Evolutionary conservation across 2,888 invertebrate genomes (phyloP).

Genomic region (Alloplasta piceator): DNA sequence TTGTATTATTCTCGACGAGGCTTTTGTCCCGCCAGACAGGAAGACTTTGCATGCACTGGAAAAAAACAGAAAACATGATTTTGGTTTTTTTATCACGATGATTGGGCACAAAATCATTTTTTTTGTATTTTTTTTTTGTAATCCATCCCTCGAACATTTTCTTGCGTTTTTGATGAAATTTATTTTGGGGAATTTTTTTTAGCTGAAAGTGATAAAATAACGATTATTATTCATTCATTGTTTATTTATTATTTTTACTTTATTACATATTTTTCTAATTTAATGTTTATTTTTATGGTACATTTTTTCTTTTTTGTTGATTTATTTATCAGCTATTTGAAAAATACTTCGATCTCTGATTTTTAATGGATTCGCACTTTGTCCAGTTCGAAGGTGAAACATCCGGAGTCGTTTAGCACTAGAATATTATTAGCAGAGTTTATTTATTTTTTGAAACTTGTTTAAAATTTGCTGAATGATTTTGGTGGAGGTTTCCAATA

Average conservation of each 20-base stretch:
- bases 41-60: not conserved
- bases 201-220: not conserved
- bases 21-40: constrained; percentile 8
- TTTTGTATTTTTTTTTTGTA: no score
- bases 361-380: constrained; percentile 45
- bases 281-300: no score
- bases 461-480: no score
- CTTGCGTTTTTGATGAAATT: not conserved
- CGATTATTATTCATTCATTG: not conserved
- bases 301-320: not conserved
- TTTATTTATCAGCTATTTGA: not conserved
- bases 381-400: constrained; percentile 49
- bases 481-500: no score
- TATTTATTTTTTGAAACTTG: no score
- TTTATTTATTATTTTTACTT: not conserved
- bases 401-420: no score
- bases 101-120: not conserved
- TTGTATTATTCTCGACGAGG: not conserved
- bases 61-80: not conserved
- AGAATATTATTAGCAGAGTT: no score
- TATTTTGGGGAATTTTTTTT: not conserved
- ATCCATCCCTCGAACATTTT: not conserved
- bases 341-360: constrained; percentile 9
- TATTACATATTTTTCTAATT: no score
- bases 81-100: not conserved